phyloP scores from a whole-genome alignment of 2,113 vertebrate genomes.

The Halcyon malimbica region DNA sequence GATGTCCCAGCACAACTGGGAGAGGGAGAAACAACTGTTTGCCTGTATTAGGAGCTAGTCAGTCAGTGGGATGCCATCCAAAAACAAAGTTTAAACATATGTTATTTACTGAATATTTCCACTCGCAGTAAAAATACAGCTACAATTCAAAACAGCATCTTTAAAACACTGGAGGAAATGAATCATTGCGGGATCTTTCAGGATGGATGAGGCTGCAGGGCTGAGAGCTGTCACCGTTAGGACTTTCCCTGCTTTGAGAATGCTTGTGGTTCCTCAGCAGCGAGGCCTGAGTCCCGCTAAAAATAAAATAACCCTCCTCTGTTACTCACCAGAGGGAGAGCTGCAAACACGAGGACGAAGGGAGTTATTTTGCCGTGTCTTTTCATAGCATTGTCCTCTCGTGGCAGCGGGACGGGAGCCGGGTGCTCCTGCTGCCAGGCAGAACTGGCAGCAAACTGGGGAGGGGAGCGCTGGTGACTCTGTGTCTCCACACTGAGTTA shows the following conservation, averaged over 20 bases:
- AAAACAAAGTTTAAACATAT: constrained; percentile 43
- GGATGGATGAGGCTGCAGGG: not conserved
- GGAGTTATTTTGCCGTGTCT: accelerated
- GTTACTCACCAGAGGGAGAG: not conserved
- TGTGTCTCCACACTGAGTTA: not conserved
- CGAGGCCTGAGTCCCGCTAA: not conserved
- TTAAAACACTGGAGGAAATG: constrained; percentile 33
- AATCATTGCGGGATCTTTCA: not conserved
- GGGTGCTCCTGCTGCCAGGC: not conserved
- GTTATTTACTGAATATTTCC: constrained; percentile 61
- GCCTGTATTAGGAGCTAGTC: not conserved
- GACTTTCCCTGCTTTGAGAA: not conserved
- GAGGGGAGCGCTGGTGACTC: not conserved
- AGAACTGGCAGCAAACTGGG: not conserved
- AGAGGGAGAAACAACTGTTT: not conserved
- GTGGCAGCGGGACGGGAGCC: not conserved
- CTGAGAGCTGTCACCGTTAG: not conserved
- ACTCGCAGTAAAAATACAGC: constrained; percentile 48
- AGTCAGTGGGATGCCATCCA: constrained; percentile 29
- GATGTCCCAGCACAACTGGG: not conserved
- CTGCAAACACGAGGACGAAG: not conserved
- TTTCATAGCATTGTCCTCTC: not conserved
- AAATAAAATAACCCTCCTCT: not conserved
- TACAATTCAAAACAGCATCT: constrained; percentile 28
- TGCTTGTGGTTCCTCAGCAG: not conserved